Conservation (phyloP, 92 coral and sea anemone species). For the Zoanthus sansibaricus region DNA sequence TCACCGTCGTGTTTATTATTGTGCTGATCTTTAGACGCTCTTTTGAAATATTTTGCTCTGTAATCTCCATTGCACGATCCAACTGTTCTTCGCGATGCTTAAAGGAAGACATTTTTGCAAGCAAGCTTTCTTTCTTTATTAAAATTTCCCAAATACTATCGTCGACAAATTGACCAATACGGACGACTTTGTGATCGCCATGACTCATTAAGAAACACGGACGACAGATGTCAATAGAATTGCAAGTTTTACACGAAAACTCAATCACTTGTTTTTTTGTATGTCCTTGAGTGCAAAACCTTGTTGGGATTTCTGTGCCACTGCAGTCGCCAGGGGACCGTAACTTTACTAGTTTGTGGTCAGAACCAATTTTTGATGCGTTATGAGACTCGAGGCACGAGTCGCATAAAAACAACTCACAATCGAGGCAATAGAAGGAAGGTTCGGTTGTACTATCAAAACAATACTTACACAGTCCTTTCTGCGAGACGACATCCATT, state of each 20-base stretch:
- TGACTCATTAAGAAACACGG: slow-evolving; percentile 21
- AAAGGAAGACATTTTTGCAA: slow-evolving; percentile 7
- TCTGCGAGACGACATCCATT: slow-evolving; percentile 10
- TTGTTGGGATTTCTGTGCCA: background rate
- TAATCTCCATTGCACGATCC: slow-evolving; percentile 25
- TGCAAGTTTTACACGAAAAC: slow-evolving; percentile 14
- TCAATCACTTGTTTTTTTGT: slow-evolving; percentile 14
- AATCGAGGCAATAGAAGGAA: slow-evolving; percentile 30
- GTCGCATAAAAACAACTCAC: slow-evolving; percentile 37
- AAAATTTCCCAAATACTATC: slow-evolving; percentile 22
- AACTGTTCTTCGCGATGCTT: slow-evolving; percentile 31
- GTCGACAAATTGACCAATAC: slow-evolving; percentile 10
- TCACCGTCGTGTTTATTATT: slow-evolving; percentile 10
- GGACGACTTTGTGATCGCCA: slow-evolving; percentile 17
- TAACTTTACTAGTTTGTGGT: slow-evolving; percentile 19
- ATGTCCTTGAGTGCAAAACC: background rate
- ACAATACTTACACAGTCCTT: slow-evolving; percentile 37
- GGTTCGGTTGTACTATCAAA: background rate
- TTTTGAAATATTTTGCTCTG: slow-evolving; percentile 38
- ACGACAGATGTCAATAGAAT: slow-evolving; percentile 25
- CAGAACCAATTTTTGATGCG: slow-evolving; percentile 14
- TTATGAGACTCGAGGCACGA: slow-evolving; percentile 36
- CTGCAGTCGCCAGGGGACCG: background rate
- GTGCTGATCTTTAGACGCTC: slow-evolving; percentile 33
- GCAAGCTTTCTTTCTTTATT: slow-evolving; percentile 28